phyloP scores from a whole-genome alignment of 2,113 vertebrate species.

The Peromyscus polionotus region DNA sequence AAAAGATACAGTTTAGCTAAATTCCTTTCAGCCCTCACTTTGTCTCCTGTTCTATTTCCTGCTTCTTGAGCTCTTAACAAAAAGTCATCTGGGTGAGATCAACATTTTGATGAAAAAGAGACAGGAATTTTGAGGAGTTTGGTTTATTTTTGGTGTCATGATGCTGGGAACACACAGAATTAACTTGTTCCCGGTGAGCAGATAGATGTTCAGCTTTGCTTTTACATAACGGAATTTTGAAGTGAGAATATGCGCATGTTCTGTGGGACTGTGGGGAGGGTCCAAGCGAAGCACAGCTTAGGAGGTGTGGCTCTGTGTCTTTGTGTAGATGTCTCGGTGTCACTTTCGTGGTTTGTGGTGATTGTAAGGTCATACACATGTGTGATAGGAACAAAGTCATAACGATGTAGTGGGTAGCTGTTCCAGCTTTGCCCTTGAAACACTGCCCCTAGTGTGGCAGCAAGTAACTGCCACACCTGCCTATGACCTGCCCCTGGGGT shows the following conservation, averaged over 20 bases:
- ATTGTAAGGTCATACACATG: not conserved
- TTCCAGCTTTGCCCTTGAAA: too few species aligned
- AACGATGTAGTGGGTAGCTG: too few species aligned
- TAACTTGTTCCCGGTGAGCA: constrained; percentile 33
- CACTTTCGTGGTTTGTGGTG: not conserved
- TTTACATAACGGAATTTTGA: not conserved
- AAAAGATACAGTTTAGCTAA: not conserved
- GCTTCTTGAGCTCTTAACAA: constrained; percentile 12
- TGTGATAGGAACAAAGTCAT: not conserved
- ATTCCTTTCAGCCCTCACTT: not conserved
- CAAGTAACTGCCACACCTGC: too few species aligned
- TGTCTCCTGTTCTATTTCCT: constrained; percentile 41
- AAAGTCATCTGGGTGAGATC: constrained; percentile 18
- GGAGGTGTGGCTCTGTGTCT: not conserved
- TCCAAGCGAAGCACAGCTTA: not conserved
- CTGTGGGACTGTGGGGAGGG: not conserved
- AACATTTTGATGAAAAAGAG: constrained; percentile 57
- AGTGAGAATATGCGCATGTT: not conserved
- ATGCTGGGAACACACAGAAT: constrained; percentile 20
- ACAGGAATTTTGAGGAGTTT: constrained; percentile 51
- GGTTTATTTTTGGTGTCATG: constrained; percentile 4
- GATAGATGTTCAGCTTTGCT: constrained; percentile 40
- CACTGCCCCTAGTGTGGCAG: too few species aligned
- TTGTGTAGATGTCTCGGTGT: not conserved
- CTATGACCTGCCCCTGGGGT: too few species aligned